A percentile compares a stretch with the other conserved stretches of the same genome.
phyloP scores from a whole-genome alignment of 2,113 vertebrate species.

The Camelus bactrianus region DNA sequence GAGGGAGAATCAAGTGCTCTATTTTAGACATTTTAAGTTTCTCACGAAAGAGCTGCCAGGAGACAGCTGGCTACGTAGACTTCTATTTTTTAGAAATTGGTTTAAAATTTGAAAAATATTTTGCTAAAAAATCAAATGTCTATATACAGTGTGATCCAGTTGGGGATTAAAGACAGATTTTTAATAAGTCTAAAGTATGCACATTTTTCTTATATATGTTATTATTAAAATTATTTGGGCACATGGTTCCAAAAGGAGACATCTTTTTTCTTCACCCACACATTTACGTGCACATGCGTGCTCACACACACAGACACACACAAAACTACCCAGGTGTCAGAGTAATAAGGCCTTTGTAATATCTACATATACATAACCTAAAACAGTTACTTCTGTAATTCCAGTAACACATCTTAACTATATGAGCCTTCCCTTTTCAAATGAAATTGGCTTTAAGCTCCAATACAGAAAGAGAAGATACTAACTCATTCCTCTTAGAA shows the following conservation, averaged over 20 bases:
- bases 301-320: not conserved
- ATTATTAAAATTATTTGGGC: constrained; percentile 45
- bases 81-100: not conserved
- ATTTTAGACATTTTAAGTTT: not conserved
- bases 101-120: constrained; percentile 32
- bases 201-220: constrained; percentile 27
- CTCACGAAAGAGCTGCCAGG: not conserved
- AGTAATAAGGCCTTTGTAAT: not conserved
- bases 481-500: constrained; percentile 3
- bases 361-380: not conserved
- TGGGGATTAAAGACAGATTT: constrained; percentile 2
- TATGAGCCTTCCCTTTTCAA: not conserved
- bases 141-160: not conserved
- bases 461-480: not conserved
- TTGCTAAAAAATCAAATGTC: constrained; percentile 5
- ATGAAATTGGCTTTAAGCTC: not conserved
- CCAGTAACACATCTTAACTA: not conserved
- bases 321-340: not conserved
- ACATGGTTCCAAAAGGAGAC: not conserved
- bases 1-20: not conserved
- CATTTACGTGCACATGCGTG: not conserved
- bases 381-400: not conserved
- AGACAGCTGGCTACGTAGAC: not conserved
- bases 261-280: not conserved
- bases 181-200: constrained; percentile 33